These are phyloP conservation scores for Scartelaos histophorus DNA, from an alignment of 2,113 vertebrate species.

Conservation along the genomic window DNA sequence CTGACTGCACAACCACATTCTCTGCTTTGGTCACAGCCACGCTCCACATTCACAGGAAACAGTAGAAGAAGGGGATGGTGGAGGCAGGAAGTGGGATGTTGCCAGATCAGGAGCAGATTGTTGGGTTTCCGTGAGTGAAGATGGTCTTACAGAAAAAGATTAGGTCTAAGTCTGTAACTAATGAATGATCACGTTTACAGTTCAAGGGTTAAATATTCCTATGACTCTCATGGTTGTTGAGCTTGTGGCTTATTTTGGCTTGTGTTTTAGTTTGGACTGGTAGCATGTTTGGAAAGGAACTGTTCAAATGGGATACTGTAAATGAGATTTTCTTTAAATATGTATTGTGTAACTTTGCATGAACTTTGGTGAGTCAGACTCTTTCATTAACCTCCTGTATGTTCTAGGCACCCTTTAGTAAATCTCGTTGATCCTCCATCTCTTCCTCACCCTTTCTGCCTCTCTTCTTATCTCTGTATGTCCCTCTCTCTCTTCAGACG, in stretches of 20 bases:
- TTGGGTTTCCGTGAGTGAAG: constrained; percentile 50
- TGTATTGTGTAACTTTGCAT: too few species aligned
- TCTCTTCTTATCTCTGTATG: too few species aligned
- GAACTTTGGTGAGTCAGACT: background rate
- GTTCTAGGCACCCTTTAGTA: background rate
- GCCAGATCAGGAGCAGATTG: constrained; percentile 38
- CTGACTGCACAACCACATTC: constrained; percentile 76
- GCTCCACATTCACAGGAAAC: constrained; percentile 50
- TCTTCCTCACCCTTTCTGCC: too few species aligned
- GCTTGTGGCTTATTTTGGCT: too few species aligned
- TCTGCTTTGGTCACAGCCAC: constrained; percentile 81
- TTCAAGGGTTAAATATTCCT: background rate
- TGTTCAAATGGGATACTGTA: too few species aligned
- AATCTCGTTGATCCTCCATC: background rate
- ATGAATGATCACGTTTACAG: background rate
- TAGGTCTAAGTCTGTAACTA: constrained; percentile 38
- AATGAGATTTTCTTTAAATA: too few species aligned
- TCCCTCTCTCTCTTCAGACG: background rate
- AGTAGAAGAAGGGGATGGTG: constrained; percentile 46
- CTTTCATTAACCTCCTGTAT: background rate
- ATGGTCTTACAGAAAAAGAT: constrained; percentile 34
- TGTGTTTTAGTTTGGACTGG: too few species aligned
- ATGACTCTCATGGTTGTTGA: too few species aligned
- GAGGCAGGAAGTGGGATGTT: constrained; percentile 52
- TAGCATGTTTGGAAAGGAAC: too few species aligned